Evolutionary conservation across 2,888 invertebrate genomes (phyloP).

Genomic region (Dasysyrphus albostriatus): DNA sequence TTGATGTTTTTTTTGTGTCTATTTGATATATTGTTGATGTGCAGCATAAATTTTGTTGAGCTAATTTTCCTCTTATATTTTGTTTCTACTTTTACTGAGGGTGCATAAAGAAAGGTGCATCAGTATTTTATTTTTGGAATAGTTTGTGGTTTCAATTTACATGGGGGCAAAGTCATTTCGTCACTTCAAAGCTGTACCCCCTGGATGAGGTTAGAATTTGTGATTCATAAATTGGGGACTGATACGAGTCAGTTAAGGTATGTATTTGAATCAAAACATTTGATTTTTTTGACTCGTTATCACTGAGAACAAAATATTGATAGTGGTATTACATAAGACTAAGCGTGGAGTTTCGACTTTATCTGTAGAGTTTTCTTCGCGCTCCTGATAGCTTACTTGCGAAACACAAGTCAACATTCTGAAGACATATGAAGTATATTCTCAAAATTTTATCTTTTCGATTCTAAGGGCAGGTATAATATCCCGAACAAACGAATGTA

Average conservation of each 20-base stretch:
- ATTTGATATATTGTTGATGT: constrained; percentile 62
- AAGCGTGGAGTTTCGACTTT: too few species aligned
- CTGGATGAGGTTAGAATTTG: not conserved
- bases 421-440: too few species aligned
- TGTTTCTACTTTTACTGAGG: constrained; percentile 2
- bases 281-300: not conserved
- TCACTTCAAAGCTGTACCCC: constrained; percentile 9
- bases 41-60: constrained; percentile 54
- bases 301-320: too few species aligned
- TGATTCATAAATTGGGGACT: not conserved
- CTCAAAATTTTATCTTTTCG: too few species aligned
- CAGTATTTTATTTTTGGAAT: constrained; percentile 18
- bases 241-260: too few species aligned
- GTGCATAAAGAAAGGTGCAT: constrained; percentile 19
- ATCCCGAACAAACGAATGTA: too few species aligned
- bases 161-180: constrained; percentile 21
- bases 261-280: too few species aligned
- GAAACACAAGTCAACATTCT: too few species aligned
- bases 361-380: too few species aligned
- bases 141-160: constrained; percentile 22
- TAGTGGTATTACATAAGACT: too few species aligned
- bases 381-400: too few species aligned
- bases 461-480: too few species aligned
- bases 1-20: constrained; percentile 10
- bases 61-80: constrained; percentile 12